Percentiles rank a stretch among this genome's conserved stretches.
Evolutionary conservation across 2,888 invertebrate species (phyloP).

Genomic region (Melanargia galathea): DNA sequence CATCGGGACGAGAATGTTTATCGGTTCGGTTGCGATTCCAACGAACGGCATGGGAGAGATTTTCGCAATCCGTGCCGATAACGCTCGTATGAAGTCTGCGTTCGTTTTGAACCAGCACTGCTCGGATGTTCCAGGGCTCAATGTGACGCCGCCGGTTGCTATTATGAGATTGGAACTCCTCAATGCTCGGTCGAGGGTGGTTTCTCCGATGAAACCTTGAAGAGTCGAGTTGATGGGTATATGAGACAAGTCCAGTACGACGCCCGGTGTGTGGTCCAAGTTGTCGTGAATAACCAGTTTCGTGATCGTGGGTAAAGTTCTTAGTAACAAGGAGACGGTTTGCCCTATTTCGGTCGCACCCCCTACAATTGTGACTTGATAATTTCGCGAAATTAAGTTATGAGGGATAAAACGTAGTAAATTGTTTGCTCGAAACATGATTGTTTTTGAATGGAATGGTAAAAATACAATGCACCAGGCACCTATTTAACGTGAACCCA

Average conservation of each 20-base stretch:
- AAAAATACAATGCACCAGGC: background rate
- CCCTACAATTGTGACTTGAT: conserved; percentile 67
- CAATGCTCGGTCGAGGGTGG: conserved; percentile 62
- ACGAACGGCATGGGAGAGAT: conserved; percentile 63
- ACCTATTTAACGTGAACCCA: background rate
- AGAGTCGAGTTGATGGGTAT: conserved; percentile 64
- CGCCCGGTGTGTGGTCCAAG: conserved; percentile 60
- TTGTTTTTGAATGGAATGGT: background rate
- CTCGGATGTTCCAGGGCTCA: conserved; percentile 83
- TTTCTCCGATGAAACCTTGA: conserved; percentile 57
- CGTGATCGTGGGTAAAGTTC: conserved; percentile 81
- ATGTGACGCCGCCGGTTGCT: conserved; percentile 84
- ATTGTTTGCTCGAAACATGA: conserved; percentile 36
- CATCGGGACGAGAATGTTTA: conserved; percentile 72
- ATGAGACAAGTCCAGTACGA: conserved; percentile 73
- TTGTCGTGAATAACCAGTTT: conserved; percentile 83
- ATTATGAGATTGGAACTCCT: conserved; percentile 84
- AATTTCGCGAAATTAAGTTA: conserved; percentile 44
- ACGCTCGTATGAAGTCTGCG: conserved; percentile 60
- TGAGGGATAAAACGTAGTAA: conserved; percentile 34
- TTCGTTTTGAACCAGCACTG: conserved; percentile 82
- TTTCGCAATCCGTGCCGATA: conserved; percentile 56
- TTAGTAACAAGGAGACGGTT: conserved; percentile 80
- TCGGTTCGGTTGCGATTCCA: conserved; percentile 71
- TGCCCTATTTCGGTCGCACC: conserved; percentile 78